These are phyloP conservation scores for Plotosus lineatus DNA, from an alignment of 2,113 vertebrate genomes.

Conservation along the genomic window DNA sequence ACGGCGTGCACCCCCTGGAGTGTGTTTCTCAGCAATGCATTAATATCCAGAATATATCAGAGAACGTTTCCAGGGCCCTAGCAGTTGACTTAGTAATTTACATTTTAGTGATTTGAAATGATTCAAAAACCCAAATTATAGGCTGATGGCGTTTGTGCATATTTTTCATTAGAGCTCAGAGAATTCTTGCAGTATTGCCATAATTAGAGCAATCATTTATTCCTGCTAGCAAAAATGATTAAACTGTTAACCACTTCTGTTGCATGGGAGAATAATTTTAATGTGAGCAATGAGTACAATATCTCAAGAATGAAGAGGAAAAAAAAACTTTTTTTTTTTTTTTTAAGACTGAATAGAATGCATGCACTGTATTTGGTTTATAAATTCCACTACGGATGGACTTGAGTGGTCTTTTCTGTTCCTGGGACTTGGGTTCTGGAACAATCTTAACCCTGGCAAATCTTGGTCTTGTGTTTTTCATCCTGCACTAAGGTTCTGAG, in stretches of 20 bases:
- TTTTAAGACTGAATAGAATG: background rate
- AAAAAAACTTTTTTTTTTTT: background rate
- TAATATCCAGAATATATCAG: background rate
- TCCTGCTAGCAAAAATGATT: background rate
- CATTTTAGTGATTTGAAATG: background rate
- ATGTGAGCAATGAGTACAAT: background rate
- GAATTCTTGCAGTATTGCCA: background rate
- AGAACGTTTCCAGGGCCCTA: background rate
- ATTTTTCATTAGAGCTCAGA: conserved; percentile 16
- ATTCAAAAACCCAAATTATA: background rate
- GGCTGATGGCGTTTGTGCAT: background rate
- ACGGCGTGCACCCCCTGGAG: too few relatives aligned
- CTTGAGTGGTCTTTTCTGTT: background rate
- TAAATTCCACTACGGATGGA: background rate
- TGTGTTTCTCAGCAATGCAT: background rate
- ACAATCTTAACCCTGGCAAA: background rate
- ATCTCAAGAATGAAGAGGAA: background rate
- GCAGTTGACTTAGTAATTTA: background rate
- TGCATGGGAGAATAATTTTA: conserved; percentile 19
- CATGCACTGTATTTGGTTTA: too few relatives aligned
- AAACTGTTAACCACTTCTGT: conserved; percentile 4
- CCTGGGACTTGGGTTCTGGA: background rate
- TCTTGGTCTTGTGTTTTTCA: background rate
- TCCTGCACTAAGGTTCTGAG: background rate
- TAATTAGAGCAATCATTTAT: conserved; percentile 26